Evolutionary conservation across 2,888 invertebrate species (phyloP).

Genomic region (Gymnosoma rotundatum): DNA sequence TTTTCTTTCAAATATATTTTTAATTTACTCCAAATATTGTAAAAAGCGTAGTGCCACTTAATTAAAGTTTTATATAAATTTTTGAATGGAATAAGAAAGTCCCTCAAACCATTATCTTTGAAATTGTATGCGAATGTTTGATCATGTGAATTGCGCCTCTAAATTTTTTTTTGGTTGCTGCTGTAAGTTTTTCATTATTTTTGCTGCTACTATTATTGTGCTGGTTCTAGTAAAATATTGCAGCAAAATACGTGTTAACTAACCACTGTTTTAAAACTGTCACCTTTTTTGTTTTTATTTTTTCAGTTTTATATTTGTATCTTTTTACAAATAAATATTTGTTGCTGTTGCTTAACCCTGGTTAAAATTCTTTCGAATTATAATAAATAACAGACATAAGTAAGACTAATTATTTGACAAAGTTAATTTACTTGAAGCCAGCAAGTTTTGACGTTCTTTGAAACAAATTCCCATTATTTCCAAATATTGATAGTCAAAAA

Average conservation of each 20-base stretch:
- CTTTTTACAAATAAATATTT: conserved; percentile 21
- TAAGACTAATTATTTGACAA: conserved; percentile 44
- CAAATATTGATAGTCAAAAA: too few species aligned
- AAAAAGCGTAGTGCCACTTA: too few species aligned
- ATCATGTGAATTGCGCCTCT: conserved; percentile 11
- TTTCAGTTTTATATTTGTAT: conserved; percentile 68
- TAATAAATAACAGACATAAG: conserved; percentile 34
- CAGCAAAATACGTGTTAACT: conserved; percentile 81
- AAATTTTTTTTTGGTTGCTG: conserved; percentile 10
- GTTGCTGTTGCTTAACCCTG: conserved; percentile 21
- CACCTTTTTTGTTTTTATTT: conserved; percentile 73
- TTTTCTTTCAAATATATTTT: too few species aligned
- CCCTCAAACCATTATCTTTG: too few species aligned
- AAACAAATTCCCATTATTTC: too few species aligned
- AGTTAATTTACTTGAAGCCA: conserved; percentile 39
- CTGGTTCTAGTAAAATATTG: conserved; percentile 78
- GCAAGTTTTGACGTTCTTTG: too few species aligned
- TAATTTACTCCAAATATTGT: too few species aligned
- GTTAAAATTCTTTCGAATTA: conserved; percentile 38
- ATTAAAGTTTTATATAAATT: too few species aligned
- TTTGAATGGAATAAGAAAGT: too few species aligned
- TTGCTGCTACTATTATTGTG: conserved; percentile 46
- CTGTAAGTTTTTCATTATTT: conserved; percentile 46
- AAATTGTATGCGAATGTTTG: background rate
- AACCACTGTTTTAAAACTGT: conserved; percentile 80